Evolutionary conservation across 2,888 invertebrate species (phyloP).

Genomic region (Eupithecia tripunctaria): DNA sequence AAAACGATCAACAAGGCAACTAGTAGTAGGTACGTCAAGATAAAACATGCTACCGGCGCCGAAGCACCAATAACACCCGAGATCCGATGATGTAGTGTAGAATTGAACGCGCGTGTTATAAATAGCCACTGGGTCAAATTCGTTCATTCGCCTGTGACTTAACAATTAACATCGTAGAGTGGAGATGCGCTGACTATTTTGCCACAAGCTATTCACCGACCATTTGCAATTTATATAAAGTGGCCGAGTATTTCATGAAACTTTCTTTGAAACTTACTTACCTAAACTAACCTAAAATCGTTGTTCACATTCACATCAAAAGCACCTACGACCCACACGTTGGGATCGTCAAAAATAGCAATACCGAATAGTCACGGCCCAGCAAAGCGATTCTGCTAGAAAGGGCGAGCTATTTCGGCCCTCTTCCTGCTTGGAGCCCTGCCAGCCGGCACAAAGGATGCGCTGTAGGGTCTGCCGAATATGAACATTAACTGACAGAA

Average conservation of each 20-base stretch:
- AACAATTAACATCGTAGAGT: constrained; percentile 24
- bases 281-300: not conserved
- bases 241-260: not conserved
- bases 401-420: constrained; percentile 37
- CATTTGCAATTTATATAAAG: not conserved
- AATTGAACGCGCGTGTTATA: constrained; percentile 19
- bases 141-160: constrained; percentile 36
- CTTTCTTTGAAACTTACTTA: not conserved
- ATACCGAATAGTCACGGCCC: constrained; percentile 36
- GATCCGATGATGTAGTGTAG: constrained; percentile 15
- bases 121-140: constrained; percentile 39
- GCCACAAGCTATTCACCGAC: not conserved
- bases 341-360: constrained; percentile 30
- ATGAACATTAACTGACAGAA: constrained; percentile 47
- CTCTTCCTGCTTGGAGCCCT: constrained; percentile 72
- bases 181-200: not conserved
- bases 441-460: constrained; percentile 75
- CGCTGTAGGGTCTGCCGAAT: constrained; percentile 60
- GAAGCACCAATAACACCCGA: not conserved
- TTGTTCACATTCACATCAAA: constrained; percentile 19
- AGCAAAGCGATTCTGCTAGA: constrained; percentile 38
- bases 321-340: constrained; percentile 18
- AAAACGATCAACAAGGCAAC: not conserved
- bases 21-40: not conserved
- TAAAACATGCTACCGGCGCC: not conserved